Conservation (phyloP, 2,888 invertebrate species). For the Elegia similella region DNA sequence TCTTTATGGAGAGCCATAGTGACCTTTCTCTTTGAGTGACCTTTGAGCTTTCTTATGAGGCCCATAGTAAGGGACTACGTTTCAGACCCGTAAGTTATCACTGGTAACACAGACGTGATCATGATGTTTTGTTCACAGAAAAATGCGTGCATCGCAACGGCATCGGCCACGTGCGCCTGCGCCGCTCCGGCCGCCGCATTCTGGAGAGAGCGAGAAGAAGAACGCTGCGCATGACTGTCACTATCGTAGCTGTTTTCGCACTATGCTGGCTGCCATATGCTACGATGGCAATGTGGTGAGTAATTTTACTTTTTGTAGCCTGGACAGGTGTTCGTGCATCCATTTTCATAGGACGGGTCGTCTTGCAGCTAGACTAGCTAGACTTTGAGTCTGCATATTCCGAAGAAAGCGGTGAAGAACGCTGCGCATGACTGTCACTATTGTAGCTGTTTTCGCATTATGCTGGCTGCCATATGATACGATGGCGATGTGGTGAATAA, state of each 20-base stretch:
- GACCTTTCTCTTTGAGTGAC: too few species aligned
- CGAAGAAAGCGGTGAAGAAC: constrained; percentile 88
- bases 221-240: constrained; percentile 89
- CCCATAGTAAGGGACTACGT: too few species aligned
- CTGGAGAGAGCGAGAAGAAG: constrained; percentile 86
- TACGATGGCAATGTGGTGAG: constrained; percentile 88
- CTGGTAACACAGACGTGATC: too few species aligned
- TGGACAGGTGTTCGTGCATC: not conserved
- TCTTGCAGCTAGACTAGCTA: too few species aligned
- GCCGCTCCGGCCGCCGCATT: constrained; percentile 84
- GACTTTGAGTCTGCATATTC: constrained; percentile 83
- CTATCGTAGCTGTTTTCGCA: constrained; percentile 88
- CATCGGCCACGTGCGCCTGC: constrained; percentile 74
- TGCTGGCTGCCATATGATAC: constrained; percentile 91
- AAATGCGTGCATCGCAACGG: constrained; percentile 41
- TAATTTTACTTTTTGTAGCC: too few species aligned
- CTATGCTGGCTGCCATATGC: constrained; percentile 91
- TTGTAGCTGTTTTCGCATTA: constrained; percentile 87
- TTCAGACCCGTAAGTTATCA: too few species aligned
- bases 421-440: constrained; percentile 88
- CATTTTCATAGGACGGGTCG: too few species aligned
- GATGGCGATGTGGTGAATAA: constrained; percentile 86
- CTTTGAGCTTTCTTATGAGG: too few species aligned
- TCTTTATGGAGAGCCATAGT: too few species aligned
- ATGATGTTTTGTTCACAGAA: constrained; percentile 36